Conservation (phyloP, 2,888 invertebrate species). For the Neocrepidodera transversa region DNA sequence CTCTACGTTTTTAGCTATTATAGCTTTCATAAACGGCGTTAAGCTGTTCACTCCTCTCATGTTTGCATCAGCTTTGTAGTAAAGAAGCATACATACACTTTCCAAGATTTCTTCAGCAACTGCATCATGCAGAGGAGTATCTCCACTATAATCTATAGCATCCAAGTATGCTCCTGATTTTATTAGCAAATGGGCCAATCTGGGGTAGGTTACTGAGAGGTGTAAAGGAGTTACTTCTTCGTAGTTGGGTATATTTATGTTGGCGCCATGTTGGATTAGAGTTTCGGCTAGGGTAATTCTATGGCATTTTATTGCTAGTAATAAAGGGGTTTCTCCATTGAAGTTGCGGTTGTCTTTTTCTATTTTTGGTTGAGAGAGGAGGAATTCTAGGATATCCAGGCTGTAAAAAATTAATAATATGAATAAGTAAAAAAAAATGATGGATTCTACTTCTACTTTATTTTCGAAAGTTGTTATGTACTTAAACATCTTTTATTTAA, state of each 20-base stretch:
- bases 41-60: conserved; percentile 39
- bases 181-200: conserved; percentile 43
- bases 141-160: conserved; percentile 43
- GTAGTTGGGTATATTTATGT: conserved; percentile 45
- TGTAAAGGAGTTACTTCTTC: conserved; percentile 47
- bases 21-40: conserved; percentile 49
- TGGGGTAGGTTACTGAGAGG: conserved; percentile 39
- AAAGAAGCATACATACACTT: conserved; percentile 49
- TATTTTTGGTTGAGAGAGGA: conserved; percentile 41
- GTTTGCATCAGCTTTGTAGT: conserved; percentile 48
- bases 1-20: conserved; percentile 37
- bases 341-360: conserved; percentile 46
- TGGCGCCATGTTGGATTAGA: conserved; percentile 44
- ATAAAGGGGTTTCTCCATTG: conserved; percentile 46
- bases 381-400: conserved; percentile 42
- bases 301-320: conserved; percentile 39
- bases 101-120: conserved; percentile 42
- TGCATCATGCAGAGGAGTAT: conserved; percentile 49
- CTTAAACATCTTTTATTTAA: too few species aligned
- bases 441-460: too few species aligned
- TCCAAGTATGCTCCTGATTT: conserved; percentile 47
- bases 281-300: conserved; percentile 35
- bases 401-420: conserved; percentile 45
- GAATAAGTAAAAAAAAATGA: too few species aligned
- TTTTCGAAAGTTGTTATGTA: too few species aligned